Conservation (phyloP, 92 coral and sea anemone species). For the Meandrina meandrites region DNA sequence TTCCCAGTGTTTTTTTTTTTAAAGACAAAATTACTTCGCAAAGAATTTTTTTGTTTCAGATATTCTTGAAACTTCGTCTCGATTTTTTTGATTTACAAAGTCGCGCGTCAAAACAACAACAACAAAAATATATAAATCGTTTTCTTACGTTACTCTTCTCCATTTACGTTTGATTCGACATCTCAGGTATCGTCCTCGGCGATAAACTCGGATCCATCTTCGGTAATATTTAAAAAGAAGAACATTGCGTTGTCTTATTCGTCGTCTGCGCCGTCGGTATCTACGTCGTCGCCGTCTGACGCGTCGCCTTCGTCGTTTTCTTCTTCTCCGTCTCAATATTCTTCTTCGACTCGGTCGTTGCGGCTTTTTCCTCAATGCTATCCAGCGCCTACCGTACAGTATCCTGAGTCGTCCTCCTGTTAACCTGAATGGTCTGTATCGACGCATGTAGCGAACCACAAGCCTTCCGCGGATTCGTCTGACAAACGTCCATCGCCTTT, state of each 20-base stretch:
- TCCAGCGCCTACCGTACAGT: slow-evolving; percentile 3
- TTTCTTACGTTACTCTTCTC: slow-evolving; percentile 26
- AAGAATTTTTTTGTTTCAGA: background rate
- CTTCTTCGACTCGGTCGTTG: slow-evolving; percentile 9
- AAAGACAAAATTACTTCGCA: background rate
- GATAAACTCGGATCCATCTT: slow-evolving; percentile 25
- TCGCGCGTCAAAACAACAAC: background rate
- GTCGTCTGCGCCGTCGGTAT: slow-evolving; percentile 34
- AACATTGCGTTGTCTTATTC: slow-evolving; percentile 18
- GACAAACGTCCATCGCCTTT: slow-evolving; percentile 17
- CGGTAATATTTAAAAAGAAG: slow-evolving; percentile 22
- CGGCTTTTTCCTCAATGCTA: background rate
- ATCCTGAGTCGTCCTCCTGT: slow-evolving; percentile 7
- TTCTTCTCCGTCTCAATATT: slow-evolving; percentile 27
- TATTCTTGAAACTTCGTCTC: background rate
- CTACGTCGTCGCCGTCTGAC: slow-evolving; percentile 32
- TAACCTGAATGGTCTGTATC: slow-evolving; percentile 19
- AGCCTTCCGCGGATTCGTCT: slow-evolving; percentile 18
- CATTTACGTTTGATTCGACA: background rate
- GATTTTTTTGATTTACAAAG: background rate
- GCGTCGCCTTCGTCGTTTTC: slow-evolving; percentile 35
- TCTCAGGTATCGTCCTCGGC: slow-evolving; percentile 14
- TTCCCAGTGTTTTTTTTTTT: background rate
- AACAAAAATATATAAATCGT: too few species aligned
- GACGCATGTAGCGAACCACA: background rate